phyloP scores from a whole-genome alignment of 2,888 invertebrate species.

The Pilophorus perplexus region DNA sequence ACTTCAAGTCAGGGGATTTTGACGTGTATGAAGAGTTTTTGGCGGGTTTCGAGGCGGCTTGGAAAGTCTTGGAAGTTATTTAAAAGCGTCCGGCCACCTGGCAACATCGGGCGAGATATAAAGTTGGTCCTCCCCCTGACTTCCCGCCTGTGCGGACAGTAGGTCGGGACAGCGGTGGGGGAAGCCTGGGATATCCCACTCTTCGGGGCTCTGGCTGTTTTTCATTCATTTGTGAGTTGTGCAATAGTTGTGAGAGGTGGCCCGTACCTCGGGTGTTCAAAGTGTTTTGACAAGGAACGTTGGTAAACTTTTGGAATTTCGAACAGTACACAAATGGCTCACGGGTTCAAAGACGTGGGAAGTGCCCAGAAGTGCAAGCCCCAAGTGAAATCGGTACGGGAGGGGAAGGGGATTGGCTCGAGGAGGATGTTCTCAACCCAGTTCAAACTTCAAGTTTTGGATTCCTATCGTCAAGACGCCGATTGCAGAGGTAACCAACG shows the following conservation, averaged over 20 bases:
- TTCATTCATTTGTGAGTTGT: constrained; percentile 38
- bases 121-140: constrained; percentile 41
- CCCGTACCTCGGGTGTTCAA: constrained; percentile 50
- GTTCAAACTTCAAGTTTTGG: constrained; percentile 84
- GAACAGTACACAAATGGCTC: too few species aligned
- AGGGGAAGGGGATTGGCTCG: constrained; percentile 68
- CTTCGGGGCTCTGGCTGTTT: constrained; percentile 32
- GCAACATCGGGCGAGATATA: constrained; percentile 44
- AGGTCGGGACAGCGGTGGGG: constrained; percentile 38
- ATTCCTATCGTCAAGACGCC: constrained; percentile 79
- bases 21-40: background rate
- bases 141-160: constrained; percentile 44
- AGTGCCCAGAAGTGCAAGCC: constrained; percentile 53
- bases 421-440: constrained; percentile 84
- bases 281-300: constrained; percentile 47
- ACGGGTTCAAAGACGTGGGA: constrained; percentile 55
- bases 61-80: background rate
- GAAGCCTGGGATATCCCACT: constrained; percentile 54
- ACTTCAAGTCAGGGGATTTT: background rate
- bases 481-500: constrained; percentile 88
- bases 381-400: constrained; percentile 50
- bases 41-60: background rate
- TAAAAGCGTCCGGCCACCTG: constrained; percentile 41
- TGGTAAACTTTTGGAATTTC: too few species aligned
- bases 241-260: constrained; percentile 43